These are phyloP conservation scores for Poeciliopsis prolifica DNA, from an alignment of 2,113 vertebrate species.

Conservation along the genomic window DNA sequence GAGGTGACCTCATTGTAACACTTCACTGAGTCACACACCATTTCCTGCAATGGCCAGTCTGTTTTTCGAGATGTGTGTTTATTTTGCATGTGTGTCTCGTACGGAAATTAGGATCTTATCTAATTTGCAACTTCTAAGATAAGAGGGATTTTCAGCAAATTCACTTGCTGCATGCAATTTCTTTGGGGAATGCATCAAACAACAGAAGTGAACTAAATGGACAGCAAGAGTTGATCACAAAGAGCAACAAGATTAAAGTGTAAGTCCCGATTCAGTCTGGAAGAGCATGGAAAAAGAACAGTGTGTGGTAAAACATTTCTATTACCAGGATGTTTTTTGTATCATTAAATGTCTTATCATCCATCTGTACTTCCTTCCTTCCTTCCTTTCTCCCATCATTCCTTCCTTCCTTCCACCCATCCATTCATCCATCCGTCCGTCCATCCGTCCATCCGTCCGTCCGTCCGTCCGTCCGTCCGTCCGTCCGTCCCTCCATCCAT, in stretches of 20 bases:
- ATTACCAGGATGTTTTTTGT: no score
- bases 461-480: no score
- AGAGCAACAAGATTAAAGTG: not conserved
- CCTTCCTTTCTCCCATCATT: no score
- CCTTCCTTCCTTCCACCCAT: no score
- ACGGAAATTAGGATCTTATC: constrained; percentile 42
- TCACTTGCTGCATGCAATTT: not conserved
- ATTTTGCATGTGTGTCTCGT: constrained; percentile 15
- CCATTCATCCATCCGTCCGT: no score
- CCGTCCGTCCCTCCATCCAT: no score
- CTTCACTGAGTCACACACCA: constrained; percentile 63
- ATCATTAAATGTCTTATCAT: no score
- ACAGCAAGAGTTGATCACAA: not conserved
- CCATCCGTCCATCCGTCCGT: no score
- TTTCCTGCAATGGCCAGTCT: constrained; percentile 61
- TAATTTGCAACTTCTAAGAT: constrained; percentile 31
- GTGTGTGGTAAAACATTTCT: no score
- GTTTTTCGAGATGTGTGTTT: constrained; percentile 58
- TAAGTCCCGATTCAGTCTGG: no score
- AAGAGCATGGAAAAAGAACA: no score
- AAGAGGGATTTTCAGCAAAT: not conserved
- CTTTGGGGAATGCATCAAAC: not conserved
- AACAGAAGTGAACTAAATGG: not conserved
- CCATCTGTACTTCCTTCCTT: no score
- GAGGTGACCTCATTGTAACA: constrained; percentile 64